phyloP scores from a whole-genome alignment of 1,140 invertebrate genomes.

The Anastrepha ludens region DNA sequence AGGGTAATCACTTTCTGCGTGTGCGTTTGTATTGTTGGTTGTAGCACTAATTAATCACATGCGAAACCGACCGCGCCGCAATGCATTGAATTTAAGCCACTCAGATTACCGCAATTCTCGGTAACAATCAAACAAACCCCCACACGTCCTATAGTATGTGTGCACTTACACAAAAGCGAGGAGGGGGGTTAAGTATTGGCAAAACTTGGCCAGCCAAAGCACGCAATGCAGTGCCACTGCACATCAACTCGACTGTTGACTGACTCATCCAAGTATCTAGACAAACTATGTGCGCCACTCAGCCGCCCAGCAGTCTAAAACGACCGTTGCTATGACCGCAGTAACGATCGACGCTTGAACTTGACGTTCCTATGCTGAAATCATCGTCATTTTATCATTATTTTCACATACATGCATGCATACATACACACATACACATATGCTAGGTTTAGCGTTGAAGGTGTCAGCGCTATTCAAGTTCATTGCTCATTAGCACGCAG shows the following conservation, averaged over 20 bases:
- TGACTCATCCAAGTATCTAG: background rate
- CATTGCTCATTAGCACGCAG: slow-evolving; percentile 73
- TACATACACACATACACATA: background rate
- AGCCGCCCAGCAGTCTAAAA: background rate
- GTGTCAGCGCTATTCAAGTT: slow-evolving; percentile 58
- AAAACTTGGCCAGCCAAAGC: background rate
- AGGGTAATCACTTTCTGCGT: background rate
- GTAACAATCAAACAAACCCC: background rate
- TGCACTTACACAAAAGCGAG: background rate
- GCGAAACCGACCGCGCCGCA: slow-evolving; percentile 23
- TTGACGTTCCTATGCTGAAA: background rate
- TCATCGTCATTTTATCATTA: slow-evolving; percentile 1
- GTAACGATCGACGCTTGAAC: background rate
- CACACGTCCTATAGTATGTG: too few species aligned
- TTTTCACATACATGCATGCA: background rate
- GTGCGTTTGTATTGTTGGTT: background rate
- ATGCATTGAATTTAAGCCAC: slow-evolving; percentile 11
- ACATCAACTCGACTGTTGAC: background rate
- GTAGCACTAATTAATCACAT: slow-evolving; percentile 44
- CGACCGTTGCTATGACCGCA: background rate
- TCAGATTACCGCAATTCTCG: slow-evolving; percentile 21
- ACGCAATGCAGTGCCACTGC: background rate
- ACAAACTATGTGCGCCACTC: too few species aligned
- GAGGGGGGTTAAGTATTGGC: background rate
- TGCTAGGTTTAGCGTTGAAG: background rate